A percentile compares a stretch with the other conserved stretches of the same genome.
These are phyloP conservation scores for Macropus fuliginosus DNA, from an alignment of 2,797 vertebrate species.

Conservation along the genomic window DNA sequence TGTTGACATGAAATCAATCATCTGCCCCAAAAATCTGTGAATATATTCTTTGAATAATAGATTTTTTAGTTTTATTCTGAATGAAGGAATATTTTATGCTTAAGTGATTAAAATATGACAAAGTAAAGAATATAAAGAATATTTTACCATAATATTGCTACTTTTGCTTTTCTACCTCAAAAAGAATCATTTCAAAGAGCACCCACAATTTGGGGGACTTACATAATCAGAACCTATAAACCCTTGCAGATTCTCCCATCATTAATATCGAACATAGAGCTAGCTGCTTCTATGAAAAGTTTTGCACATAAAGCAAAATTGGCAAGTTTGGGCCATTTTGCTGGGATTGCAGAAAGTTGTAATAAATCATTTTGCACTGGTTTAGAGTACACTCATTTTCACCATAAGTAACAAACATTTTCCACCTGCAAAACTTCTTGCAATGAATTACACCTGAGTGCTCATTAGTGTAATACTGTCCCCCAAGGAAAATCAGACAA, in stretches of 20 bases:
- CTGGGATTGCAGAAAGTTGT: conserved; percentile 61
- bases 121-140: neutral
- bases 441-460: conserved; percentile 57
- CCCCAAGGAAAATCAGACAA: conserved; percentile 56
- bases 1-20: neutral
- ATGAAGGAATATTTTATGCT: neutral
- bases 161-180: neutral
- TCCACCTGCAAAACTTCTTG: conserved; percentile 52
- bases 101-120: neutral
- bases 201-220: neutral
- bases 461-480: conserved; percentile 60
- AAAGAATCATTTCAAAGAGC: neutral
- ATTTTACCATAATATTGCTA: conserved; percentile 12
- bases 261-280: conserved; percentile 63
- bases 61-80: neutral
- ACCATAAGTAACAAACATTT: conserved; percentile 59
- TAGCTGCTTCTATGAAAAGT: conserved; percentile 43
- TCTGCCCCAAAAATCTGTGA: neutral
- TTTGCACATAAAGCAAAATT: conserved; percentile 70
- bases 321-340: conserved; percentile 61
- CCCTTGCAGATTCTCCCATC: conserved; percentile 38
- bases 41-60: neutral
- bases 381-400: conserved; percentile 45
- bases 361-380: conserved; percentile 67
- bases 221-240: neutral